Evolutionary conservation across 2,888 invertebrate genomes (phyloP).

Genomic region (Helleia helle): DNA sequence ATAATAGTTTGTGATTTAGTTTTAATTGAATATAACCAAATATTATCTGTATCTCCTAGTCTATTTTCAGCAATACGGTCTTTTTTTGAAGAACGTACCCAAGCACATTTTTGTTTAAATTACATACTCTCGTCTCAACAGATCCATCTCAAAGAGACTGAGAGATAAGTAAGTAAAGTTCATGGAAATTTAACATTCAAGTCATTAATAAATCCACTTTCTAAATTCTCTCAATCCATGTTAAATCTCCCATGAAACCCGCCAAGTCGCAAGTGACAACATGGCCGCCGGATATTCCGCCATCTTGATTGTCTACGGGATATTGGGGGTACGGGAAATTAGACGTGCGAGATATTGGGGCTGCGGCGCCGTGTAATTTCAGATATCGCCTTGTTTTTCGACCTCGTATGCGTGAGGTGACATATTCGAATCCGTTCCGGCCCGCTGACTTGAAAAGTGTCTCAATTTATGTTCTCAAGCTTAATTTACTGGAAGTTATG

Average conservation of each 20-base stretch:
- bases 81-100: too few relatives aligned
- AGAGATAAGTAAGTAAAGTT: too few relatives aligned
- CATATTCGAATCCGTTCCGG: conserved; percentile 2
- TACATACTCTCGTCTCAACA: too few relatives aligned
- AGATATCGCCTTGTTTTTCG: conserved; percentile 38
- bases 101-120: too few relatives aligned
- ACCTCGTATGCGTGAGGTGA: conserved; percentile 9
- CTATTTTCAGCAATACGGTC: too few relatives aligned
- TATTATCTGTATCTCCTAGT: too few relatives aligned
- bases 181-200: too few relatives aligned
- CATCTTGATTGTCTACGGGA: conserved; percentile 57
- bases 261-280: conserved; percentile 33
- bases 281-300: conserved; percentile 48
- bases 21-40: too few relatives aligned
- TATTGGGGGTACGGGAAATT: conserved; percentile 29
- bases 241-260: conserved; percentile 15
- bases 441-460: conserved; percentile 5
- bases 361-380: conserved; percentile 36
- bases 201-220: too few relatives aligned
- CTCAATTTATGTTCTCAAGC: conserved; percentile 3
- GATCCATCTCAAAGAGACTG: too few relatives aligned
- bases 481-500: conserved; percentile 6
- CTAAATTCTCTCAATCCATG: too few relatives aligned
- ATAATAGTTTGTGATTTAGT: too few relatives aligned
- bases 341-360: conserved; percentile 38